Conservation (phyloP, 2,797 vertebrate genomes). For the Liasis olivaceus region DNA sequence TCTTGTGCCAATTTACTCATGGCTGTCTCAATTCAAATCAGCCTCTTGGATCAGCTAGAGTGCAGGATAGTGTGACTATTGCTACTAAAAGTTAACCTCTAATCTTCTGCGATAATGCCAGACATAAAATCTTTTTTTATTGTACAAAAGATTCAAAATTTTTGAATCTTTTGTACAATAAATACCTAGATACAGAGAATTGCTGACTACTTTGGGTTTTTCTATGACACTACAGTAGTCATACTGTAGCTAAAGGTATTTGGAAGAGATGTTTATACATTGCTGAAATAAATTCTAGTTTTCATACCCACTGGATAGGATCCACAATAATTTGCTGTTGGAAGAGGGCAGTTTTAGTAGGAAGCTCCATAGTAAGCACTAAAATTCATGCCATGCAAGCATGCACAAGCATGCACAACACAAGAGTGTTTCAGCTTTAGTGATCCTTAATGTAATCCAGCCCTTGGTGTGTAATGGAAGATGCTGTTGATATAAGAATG, state of each 20-base stretch:
- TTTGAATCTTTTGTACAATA: background rate
- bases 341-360: background rate
- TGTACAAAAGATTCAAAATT: no score
- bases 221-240: background rate
- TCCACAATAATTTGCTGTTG: background rate
- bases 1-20: background rate
- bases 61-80: background rate
- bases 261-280: background rate
- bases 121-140: background rate
- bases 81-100: background rate
- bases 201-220: background rate
- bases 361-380: background rate
- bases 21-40: no score
- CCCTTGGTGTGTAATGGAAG: background rate
- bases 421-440: background rate
- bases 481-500: background rate
- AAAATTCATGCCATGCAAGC: background rate
- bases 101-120: background rate
- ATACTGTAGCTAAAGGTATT: background rate
- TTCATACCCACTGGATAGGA: background rate
- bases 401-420: background rate
- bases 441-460: background rate
- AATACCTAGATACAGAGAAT: background rate
- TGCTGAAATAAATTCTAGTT: background rate
- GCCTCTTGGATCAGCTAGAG: no score